Evolutionary conservation across 2,113 vertebrate species (phyloP).

Genomic region (Laticauda laticaudata): DNA sequence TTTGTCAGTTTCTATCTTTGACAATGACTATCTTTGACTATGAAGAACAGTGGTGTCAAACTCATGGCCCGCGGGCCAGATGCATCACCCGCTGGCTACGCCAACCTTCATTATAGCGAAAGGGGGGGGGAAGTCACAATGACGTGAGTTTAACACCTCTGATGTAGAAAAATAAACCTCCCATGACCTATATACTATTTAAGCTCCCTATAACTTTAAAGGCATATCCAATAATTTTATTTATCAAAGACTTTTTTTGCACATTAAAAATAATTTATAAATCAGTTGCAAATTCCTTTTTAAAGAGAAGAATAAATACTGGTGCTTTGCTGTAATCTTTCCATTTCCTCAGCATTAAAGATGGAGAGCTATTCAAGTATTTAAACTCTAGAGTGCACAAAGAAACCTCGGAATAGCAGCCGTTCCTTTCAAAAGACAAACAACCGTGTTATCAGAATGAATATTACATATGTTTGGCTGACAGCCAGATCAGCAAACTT

Average conservation of each 20-base stretch:
- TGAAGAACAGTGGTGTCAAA: too few relatives aligned
- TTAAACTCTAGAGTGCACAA: background rate
- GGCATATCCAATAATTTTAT: too few relatives aligned
- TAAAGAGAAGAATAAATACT: background rate
- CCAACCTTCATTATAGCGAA: too few relatives aligned
- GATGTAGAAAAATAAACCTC: background rate
- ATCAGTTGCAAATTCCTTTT: background rate
- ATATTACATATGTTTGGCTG: constrained; percentile 28
- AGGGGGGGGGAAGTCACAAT: too few relatives aligned
- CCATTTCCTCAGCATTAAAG: background rate
- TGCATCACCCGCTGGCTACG: too few relatives aligned
- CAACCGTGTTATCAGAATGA: constrained; percentile 3
- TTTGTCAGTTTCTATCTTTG: background rate
- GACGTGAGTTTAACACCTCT: too few relatives aligned
- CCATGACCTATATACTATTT: background rate
- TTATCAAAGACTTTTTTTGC: background rate
- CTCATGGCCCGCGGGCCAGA: too few relatives aligned
- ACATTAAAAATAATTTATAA: background rate
- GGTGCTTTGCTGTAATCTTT: background rate
- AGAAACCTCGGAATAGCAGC: background rate
- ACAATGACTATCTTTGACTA: background rate
- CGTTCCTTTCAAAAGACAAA: constrained; percentile 4
- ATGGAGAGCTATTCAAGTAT: background rate
- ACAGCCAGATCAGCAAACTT: constrained; percentile 26
- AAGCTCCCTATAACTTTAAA: background rate